A percentile compares a stretch with the other conserved stretches of the same genome.
These are phyloP conservation scores for Agapetus fuscipes DNA, from an alignment of 2,888 invertebrate genomes.

Conservation along the genomic window DNA sequence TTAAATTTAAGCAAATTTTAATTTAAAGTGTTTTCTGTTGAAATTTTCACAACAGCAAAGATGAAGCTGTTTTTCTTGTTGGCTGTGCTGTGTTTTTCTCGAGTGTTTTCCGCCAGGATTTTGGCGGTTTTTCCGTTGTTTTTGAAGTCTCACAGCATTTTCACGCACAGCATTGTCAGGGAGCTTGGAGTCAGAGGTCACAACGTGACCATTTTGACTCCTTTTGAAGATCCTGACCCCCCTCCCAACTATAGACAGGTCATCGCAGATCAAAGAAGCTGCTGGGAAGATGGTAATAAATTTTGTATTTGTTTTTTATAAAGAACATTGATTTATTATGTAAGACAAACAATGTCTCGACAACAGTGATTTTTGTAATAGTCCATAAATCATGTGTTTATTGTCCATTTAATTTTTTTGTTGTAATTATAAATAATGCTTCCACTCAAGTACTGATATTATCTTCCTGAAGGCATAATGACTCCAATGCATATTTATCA, in stretches of 20 bases:
- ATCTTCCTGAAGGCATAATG: no score
- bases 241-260: constrained; percentile 23
- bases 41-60: no score
- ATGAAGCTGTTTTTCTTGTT: not conserved
- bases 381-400: no score
- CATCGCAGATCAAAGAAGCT: constrained; percentile 21
- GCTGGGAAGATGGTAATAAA: constrained; percentile 19
- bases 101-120: constrained; percentile 9
- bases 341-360: no score
- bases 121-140: constrained; percentile 16
- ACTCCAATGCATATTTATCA: no score
- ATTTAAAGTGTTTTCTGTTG: not conserved
- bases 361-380: no score
- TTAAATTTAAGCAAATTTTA: no score
- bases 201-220: constrained; percentile 24
- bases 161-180: constrained; percentile 22
- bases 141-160: constrained; percentile 18
- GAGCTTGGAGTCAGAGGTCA: constrained; percentile 26
- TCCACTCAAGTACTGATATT: no score
- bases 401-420: no score
- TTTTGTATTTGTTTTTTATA: not conserved
- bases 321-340: not conserved
- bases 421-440: no score
- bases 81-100: not conserved
- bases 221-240: constrained; percentile 21